Base-by-base conservation (phyloP, 1,140 invertebrate species). In the Druon quercuslanigerum region DNA sequence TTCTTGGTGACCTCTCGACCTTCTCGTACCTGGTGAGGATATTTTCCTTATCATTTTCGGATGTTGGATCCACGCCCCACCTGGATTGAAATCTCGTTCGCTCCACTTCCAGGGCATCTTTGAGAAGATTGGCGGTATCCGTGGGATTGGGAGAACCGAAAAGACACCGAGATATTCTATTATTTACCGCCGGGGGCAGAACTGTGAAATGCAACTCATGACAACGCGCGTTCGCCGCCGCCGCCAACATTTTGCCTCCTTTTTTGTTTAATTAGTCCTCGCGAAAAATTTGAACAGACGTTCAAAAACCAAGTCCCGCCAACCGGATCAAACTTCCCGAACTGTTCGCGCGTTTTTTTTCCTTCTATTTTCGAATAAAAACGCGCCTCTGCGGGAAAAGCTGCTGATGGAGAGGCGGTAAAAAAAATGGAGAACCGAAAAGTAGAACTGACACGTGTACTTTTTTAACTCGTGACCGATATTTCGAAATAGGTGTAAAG, bases 11-110 rank as follows among this genome's bases (percentile, higher is more conserved):
- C 12, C 84, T 82, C 2, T 88, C 78, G 11, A 71, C 71, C 51
- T 75, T 51, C 50, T 84, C 79, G 25, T 40, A 54, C 70, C 82
- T 84, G 60, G 79, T 77, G 77, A 74, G 80, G 73, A 76, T 80
- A 71, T 91, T 91, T 75, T 91, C 90, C 83, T 91, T 90, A 74
- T 91, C 89, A 46, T 86, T 82, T n/a, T 89, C 87, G 12, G 81
- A 82, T 9, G 83, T 76, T 0, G 89, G 88, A 82, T 91, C 89
- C 50, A 91, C 82, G 70, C 90, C 90, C 89, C 90, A 91, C 76
- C 90, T 80, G 6, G 81, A 85, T 1, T 84, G 76, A 77, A 91
- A 91, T 50, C 83, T 87, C 33, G 79, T 85, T 40, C 89, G 82
- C 54, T 91, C 90, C 19, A 77, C 73, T n/a, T 91, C 88, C 5